Percentiles rank a stretch among this genome's conserved stretches.
These are phyloP conservation scores for Agelas oroides DNA, from an alignment of 37 sponge, comb jelly and placozoan species.

Conservation along the genomic window DNA sequence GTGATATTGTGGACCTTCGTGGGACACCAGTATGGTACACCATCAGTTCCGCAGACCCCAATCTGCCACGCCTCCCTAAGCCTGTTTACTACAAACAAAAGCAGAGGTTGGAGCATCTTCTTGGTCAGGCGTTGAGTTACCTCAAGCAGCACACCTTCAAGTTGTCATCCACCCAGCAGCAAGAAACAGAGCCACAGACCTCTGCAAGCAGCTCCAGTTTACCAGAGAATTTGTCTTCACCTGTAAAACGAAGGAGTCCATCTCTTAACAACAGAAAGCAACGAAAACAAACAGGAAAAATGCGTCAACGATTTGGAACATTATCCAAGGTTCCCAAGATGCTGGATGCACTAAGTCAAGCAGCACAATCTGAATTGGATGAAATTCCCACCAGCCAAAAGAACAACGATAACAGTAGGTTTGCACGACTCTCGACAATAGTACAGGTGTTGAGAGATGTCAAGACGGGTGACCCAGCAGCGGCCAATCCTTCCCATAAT, in stretches of 20 bases:
- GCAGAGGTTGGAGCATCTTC: neutral
- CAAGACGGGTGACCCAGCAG: neutral
- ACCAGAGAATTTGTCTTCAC: neutral
- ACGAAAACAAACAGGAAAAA: no score
- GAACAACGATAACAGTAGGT: no score
- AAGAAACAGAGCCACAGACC: no score
- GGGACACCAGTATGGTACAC: conserved; percentile 58
- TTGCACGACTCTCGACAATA: neutral
- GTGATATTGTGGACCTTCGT: conserved; percentile 29
- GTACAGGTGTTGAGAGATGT: neutral
- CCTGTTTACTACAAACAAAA: conserved; percentile 39
- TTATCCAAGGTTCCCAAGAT: no score
- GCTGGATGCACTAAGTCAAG: no score
- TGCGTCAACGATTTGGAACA: no score
- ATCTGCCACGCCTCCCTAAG: conserved; percentile 33
- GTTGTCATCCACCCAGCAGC: neutral
- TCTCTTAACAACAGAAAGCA: neutral
- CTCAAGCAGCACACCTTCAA: conserved; percentile 3
- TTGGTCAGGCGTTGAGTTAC: neutral
- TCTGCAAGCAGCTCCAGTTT: neutral
- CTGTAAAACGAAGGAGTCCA: neutral
- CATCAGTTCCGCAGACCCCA: conserved; percentile 50
- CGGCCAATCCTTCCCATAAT: neutral
- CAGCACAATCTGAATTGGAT: neutral
- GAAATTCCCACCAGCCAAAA: neutral